Percentiles rank a stretch among this genome's conserved stretches.
phyloP scores from a whole-genome alignment of 37 sponge, comb jelly and placozoan genomes.

The Haliclona indistincta region DNA sequence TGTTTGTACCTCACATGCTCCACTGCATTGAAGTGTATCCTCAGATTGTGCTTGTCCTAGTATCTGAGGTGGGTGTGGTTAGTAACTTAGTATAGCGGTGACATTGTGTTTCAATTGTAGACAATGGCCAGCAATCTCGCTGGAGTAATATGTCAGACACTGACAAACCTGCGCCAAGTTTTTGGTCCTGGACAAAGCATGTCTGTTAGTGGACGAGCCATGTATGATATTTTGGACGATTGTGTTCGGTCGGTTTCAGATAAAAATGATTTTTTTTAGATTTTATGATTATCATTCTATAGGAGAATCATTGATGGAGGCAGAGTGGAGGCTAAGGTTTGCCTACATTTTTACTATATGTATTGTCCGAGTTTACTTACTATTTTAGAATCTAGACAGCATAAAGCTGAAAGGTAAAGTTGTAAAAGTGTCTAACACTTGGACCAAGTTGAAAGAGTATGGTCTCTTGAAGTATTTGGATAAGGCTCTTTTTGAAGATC shows the following conservation, averaged over 20 bases:
- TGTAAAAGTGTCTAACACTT: slow-evolving; percentile 11
- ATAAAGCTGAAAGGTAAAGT: not conserved
- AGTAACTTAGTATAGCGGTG: not conserved
- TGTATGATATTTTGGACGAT: slow-evolving; percentile 39
- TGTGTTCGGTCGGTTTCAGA: slow-evolving; percentile 5
- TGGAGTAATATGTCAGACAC: slow-evolving; percentile 26
- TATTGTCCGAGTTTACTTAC: not conserved
- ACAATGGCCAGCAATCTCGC: slow-evolving; percentile 1
- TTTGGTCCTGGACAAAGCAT: not conserved
- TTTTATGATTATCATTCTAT: slow-evolving; percentile 7
- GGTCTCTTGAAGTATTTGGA: slow-evolving; percentile 21
- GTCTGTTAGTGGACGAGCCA: not conserved
- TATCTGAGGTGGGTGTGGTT: slow-evolving; percentile 47
- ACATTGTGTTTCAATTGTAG: not conserved
- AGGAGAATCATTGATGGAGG: not conserved
- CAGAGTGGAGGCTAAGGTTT: not conserved
- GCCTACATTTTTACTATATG: slow-evolving; percentile 21
- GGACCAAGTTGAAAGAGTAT: slow-evolving; percentile 43
- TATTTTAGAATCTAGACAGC: slow-evolving; percentile 22
- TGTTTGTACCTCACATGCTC: slow-evolving; percentile 45
- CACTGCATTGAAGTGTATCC: slow-evolving; percentile 67
- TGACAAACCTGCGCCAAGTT: slow-evolving; percentile 6
- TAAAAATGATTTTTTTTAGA: too few relatives aligned
- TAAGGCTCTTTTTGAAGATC: not conserved
- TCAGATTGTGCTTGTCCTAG: slow-evolving; percentile 55